phyloP scores from a whole-genome alignment of 2,888 invertebrate genomes.

The Sphinx pinastri region DNA sequence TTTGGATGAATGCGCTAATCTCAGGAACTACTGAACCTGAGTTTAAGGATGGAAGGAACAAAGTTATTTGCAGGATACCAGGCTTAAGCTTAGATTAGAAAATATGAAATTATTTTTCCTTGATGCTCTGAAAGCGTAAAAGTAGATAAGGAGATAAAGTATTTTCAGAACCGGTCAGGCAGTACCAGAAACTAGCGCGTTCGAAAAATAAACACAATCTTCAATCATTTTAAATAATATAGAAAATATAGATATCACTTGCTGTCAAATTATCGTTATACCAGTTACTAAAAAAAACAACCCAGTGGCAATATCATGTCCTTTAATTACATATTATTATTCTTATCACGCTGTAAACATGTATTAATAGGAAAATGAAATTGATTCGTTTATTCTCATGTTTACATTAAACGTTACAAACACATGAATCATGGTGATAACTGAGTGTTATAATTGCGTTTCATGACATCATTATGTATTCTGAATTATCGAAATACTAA shows the following conservation, averaged over 20 bases:
- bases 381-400: background rate
- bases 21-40: too few species aligned
- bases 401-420: conserved; percentile 1
- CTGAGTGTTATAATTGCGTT: background rate
- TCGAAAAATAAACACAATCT: background rate
- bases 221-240: background rate
- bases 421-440: background rate
- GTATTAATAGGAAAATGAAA: background rate
- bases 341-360: too few species aligned
- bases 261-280: background rate
- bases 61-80: too few species aligned
- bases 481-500: background rate
- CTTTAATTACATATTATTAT: too few species aligned
- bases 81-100: background rate
- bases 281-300: too few species aligned
- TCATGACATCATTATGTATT: background rate
- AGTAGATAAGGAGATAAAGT: background rate
- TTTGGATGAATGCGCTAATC: too few species aligned
- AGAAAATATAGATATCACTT: background rate
- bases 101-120: too few species aligned
- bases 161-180: background rate
- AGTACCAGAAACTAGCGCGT: background rate
- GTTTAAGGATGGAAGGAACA: too few species aligned
- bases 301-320: too few species aligned
- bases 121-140: too few species aligned